Evolutionary conservation across 2,797 vertebrate species (phyloP), one percentile per base, ranked within the genome.

Genomic region (Aythya fuligula): DNA sequence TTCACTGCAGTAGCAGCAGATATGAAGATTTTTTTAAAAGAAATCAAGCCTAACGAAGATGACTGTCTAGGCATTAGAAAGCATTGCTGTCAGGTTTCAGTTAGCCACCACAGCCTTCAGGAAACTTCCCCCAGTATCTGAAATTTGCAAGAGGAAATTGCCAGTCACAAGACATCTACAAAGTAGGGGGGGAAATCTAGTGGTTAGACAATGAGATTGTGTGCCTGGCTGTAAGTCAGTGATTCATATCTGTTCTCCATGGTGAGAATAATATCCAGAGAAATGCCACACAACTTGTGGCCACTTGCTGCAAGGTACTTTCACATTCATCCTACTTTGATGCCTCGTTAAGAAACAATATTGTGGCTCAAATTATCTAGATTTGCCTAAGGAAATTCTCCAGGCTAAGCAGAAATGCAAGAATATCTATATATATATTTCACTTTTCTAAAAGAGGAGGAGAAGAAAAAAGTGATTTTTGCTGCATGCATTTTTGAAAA

Each of bases 191-290:
- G 39, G 51, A 15, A 15, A 24, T 2, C 6, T 9, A 25, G 41
- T 36, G 27, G 13, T 28, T 72, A 30, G 36, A 61, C 56, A 56
- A 64, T 13, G 24, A 49, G 25, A 24, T 25, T 24, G 24, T 49
- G 65, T 34, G 32, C 47, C 53, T 76, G 36, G 25, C 18, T 60
- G 13, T 4, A 24, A 66, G 12, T 28, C 69, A 61, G 53, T 18
- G 72, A 39, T 17, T 74, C 58, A 13, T 2, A 0, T 9, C 21
- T 47, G 51, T 9, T 47, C 21, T 62, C 17, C 0, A 0, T 4
- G 27, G 53, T 16, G 60, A 47, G 77, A 80, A 28, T 15, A n/a
- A 57, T 8, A 67, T 1, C 43, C 45, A 2, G 1, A 51, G 69
- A 65, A 95, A 89, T 32, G 20, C n/a, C 58, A 17, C 43, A 4